Evolutionary conservation across 2,113 vertebrate genomes (phyloP), one percentile per base, ranked within the genome.

Genomic region (Amphiprion percula): DNA sequence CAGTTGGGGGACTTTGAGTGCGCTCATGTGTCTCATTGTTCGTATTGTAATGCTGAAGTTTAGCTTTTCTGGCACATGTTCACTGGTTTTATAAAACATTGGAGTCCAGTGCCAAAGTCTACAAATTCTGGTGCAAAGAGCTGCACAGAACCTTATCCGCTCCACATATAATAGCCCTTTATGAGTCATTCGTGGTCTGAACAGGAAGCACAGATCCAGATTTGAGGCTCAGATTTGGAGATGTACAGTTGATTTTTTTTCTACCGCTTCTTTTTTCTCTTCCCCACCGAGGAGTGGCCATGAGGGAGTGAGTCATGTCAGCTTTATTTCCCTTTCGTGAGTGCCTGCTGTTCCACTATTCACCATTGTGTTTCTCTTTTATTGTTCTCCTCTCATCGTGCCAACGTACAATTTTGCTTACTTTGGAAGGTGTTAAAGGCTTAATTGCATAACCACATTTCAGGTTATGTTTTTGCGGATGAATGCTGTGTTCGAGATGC

Each of bases 171-270:
- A 77, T 60, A 30, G 19, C 23, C 44, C 70, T 79, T 82, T 90
- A 70, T 93, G 90, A 93, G 65, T 93, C 89, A 93, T 71, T 16
- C 1, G 74, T 47, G 90, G 88, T 90, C 65, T 72, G 62, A 30
- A 77, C 65, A 65, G 81, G 89, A 89, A 89, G 79, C 71, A 53
- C 74, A 67, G 54, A 76, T 79, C 82, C 82, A 82, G 83, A 88
- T 89, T 86, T 74, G 58, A 87, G 74, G 39, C 56, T 74, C 21
- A 37, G 68, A 87, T 88, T 86, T 81, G 67, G 63, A 82, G 69
- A 79, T 72, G 63, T 58, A 82, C 15, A 21, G 41, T 52, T 74
- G 30, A 54, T 69, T 53, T 14, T 71, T 30, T 24, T 11, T n/a
- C 11, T 53, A 30, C 70, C 56, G 84, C 71, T 87, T 85, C 30